Conservation (phyloP, 2,888 invertebrate genomes). For the Chironomus tentans region DNA sequence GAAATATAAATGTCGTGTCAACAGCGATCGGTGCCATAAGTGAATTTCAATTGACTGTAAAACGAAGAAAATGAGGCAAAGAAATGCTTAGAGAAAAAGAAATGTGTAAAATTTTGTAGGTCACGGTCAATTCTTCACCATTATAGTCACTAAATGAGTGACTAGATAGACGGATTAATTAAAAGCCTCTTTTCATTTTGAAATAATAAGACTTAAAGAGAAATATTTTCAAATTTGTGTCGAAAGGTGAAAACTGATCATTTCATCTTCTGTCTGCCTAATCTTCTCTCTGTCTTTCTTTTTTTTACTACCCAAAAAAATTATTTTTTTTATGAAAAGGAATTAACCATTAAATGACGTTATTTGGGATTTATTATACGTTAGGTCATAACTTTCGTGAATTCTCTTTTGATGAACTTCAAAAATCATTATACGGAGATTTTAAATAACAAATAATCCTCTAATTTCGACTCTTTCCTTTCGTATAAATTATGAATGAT, state of each 20-base stretch:
- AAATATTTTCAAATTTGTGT: background rate
- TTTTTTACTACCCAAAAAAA: background rate
- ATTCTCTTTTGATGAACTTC: too few relatives aligned
- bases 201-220: background rate
- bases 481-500: too few relatives aligned
- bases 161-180: background rate
- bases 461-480: too few relatives aligned
- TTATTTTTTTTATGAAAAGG: too few relatives aligned
- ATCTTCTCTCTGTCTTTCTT: background rate
- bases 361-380: too few relatives aligned
- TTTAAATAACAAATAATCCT: too few relatives aligned
- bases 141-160: background rate
- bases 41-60: background rate
- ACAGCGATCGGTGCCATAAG: background rate
- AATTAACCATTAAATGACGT: too few relatives aligned
- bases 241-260: background rate
- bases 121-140: slow-evolving; percentile 14
- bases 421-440: too few relatives aligned
- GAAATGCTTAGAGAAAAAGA: background rate
- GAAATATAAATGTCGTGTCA: slow-evolving; percentile 5
- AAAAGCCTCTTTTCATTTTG: background rate
- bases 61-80: background rate
- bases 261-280: background rate
- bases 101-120: background rate
- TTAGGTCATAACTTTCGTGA: too few relatives aligned